Conservation (phyloP, 2,113 vertebrate species). For the Ploceus nigricollis region DNA sequence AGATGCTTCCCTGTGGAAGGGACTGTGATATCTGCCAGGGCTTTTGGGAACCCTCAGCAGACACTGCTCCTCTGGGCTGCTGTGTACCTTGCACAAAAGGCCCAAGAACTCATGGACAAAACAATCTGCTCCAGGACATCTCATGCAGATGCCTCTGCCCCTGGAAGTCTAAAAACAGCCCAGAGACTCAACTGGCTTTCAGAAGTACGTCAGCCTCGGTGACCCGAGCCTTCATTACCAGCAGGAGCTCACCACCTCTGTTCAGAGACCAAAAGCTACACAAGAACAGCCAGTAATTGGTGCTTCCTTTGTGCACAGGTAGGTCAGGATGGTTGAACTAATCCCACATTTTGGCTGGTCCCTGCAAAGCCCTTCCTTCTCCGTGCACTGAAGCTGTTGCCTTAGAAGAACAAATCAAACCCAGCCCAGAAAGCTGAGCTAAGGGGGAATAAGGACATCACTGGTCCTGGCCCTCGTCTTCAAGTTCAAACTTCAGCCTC, state of each 20-base stretch:
- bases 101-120: not conserved
- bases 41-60: not conserved
- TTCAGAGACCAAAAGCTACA: not conserved
- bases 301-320: not conserved
- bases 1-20: not conserved
- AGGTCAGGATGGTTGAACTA: not conserved
- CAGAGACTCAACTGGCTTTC: not conserved
- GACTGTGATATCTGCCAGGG: not conserved
- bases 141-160: not conserved
- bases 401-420: not conserved
- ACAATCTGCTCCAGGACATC: not conserved
- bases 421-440: not conserved
- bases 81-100: not conserved
- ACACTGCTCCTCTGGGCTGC: not conserved
- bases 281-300: not conserved
- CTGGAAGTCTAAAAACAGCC: slow-evolving; percentile 3
- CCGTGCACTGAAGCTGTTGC: not conserved
- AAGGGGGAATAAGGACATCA: not conserved
- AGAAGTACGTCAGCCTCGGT: not conserved
- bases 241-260: not conserved
- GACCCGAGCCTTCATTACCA: not conserved
- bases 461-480: not conserved
- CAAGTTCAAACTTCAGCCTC: not conserved
- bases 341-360: not conserved
- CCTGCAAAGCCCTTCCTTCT: not conserved